These are phyloP conservation scores for Orcinus orca DNA, from an alignment of 2,113 vertebrate species.

Conservation along the genomic window DNA sequence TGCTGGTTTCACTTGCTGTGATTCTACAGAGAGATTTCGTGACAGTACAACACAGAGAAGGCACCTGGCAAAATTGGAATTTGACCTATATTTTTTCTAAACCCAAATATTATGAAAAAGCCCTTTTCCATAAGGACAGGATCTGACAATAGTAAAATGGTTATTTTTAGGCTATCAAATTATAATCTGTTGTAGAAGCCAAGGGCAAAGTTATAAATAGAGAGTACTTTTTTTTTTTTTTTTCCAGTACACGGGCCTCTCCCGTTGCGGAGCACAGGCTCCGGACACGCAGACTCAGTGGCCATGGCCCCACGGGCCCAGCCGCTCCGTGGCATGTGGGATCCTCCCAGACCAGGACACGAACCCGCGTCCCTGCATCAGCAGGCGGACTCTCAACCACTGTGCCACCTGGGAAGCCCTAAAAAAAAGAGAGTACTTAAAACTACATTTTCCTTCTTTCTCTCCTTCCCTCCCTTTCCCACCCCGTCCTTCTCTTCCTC, in stretches of 20 bases:
- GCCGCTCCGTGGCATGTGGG: too few species aligned
- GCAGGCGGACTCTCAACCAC: too few species aligned
- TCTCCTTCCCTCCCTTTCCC: neutral
- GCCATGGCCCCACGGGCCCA: too few species aligned
- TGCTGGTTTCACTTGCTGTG: neutral
- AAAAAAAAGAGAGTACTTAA: neutral
- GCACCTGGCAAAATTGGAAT: neutral
- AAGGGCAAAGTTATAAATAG: neutral
- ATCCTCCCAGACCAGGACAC: too few species aligned
- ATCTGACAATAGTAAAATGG: neutral
- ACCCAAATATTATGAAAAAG: neutral
- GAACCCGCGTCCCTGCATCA: too few species aligned
- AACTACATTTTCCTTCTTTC: neutral
- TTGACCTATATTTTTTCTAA: neutral
- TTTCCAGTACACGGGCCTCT: too few species aligned
- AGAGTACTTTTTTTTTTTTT: neutral
- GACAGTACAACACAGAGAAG: neutral
- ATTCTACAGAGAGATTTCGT: neutral
- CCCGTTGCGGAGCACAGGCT: too few species aligned
- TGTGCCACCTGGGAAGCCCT: too few species aligned
- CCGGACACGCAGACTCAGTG: too few species aligned
- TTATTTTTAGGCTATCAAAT: neutral
- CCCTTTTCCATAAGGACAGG: neutral
- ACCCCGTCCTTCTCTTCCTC: neutral
- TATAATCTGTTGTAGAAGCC: neutral